Evolutionary conservation across 2,888 invertebrate genomes (phyloP).

Genomic region (Arge pagana): DNA sequence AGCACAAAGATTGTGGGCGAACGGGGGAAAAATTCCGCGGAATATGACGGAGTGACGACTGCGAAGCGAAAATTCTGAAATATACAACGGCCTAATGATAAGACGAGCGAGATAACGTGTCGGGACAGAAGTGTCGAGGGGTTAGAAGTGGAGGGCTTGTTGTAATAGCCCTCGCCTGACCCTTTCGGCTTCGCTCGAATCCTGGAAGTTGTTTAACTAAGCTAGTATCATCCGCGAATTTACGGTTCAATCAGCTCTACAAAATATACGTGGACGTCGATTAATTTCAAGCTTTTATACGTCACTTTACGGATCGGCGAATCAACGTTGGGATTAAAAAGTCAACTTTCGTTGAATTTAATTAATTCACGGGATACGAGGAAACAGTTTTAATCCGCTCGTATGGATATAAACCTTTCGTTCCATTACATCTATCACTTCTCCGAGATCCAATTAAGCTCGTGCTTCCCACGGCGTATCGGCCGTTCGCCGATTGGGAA

Average conservation of each 20-base stretch:
- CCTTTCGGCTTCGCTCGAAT: constrained; percentile 11
- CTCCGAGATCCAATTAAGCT: too few relatives aligned
- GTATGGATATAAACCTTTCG: too few relatives aligned
- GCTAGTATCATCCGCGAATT: constrained; percentile 9
- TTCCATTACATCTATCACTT: too few relatives aligned
- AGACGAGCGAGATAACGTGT: constrained; percentile 7
- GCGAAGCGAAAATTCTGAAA: constrained; percentile 9
- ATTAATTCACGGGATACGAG: too few relatives aligned
- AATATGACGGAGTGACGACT: constrained; percentile 8
- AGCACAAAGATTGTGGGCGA: too few relatives aligned
- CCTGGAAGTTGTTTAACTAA: constrained; percentile 8
- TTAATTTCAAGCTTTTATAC: constrained; percentile 1
- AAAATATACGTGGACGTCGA: constrained; percentile 7
- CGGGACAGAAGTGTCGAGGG: constrained; percentile 7
- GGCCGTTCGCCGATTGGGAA: too few relatives aligned
- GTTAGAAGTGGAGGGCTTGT: constrained; percentile 2
- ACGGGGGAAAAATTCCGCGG: not conserved
- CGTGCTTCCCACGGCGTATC: too few relatives aligned
- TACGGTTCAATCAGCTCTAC: constrained; percentile 11
- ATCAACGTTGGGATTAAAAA: too few relatives aligned
- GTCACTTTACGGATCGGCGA: too few relatives aligned
- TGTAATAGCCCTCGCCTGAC: constrained; percentile 18
- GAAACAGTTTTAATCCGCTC: too few relatives aligned
- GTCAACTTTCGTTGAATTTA: too few relatives aligned
- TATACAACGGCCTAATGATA: constrained; percentile 17